Evolutionary conservation across 2,888 invertebrate species (phyloP).

Genomic region (Syritta pipiens): DNA sequence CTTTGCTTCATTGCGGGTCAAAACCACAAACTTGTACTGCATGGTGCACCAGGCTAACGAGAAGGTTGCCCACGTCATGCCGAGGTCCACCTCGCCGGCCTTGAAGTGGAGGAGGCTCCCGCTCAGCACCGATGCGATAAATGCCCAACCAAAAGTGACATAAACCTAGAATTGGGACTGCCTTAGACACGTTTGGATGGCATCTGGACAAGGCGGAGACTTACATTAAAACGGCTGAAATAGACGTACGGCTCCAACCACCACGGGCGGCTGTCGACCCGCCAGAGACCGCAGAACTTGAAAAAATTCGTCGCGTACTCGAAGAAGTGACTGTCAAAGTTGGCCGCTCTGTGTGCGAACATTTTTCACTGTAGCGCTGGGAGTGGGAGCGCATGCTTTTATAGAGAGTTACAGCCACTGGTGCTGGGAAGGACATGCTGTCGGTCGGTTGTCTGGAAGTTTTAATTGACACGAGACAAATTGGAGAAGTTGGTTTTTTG

Average conservation of each 20-base stretch:
- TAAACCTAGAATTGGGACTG: neutral
- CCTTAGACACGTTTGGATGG: too few species aligned
- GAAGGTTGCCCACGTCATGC: slow-evolving; percentile 11
- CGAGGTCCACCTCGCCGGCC: slow-evolving; percentile 2
- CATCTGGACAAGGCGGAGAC: neutral
- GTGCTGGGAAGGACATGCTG: neutral
- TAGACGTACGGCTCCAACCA: slow-evolving; percentile 32
- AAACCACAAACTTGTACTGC: slow-evolving; percentile 24
- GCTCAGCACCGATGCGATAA: slow-evolving; percentile 5
- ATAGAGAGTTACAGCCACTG: too few species aligned
- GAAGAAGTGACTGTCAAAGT: slow-evolving; percentile 18
- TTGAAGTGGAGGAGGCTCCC: slow-evolving; percentile 5
- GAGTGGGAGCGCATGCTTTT: slow-evolving; percentile 7
- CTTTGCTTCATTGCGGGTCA: slow-evolving; percentile 20
- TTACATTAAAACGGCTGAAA: slow-evolving; percentile 30
- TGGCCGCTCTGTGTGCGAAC: neutral
- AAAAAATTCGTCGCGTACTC: slow-evolving; percentile 24
- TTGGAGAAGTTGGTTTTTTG: slow-evolving; percentile 8
- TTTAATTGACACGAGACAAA: slow-evolving; percentile 36
- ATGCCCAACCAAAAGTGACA: slow-evolving; percentile 31
- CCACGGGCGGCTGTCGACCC: neutral
- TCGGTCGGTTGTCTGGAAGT: neutral
- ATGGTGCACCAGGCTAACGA: slow-evolving; percentile 23
- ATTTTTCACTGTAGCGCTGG: neutral
- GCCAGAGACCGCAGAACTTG: slow-evolving; percentile 31